Evolutionary conservation across 2,113 vertebrate species (phyloP).

Genomic region (Riparia riparia): DNA sequence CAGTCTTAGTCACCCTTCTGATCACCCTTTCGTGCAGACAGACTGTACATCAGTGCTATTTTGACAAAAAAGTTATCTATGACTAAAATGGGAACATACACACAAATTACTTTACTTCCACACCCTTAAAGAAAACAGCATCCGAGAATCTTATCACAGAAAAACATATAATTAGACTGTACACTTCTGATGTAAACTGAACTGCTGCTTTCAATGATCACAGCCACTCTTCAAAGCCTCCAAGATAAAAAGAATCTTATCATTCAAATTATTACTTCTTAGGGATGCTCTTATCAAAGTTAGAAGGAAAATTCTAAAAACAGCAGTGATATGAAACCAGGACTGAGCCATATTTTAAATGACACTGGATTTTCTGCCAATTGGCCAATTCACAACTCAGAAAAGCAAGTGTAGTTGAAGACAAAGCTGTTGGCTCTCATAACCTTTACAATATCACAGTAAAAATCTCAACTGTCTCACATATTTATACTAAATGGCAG

Average conservation of each 20-base stretch:
- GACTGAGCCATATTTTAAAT: constrained; percentile 66
- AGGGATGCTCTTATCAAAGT: constrained; percentile 73
- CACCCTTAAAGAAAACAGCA: not conserved
- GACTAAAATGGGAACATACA: not conserved
- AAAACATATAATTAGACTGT: constrained; percentile 64
- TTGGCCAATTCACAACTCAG: constrained; percentile 35
- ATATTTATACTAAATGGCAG: constrained; percentile 66
- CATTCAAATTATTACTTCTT: constrained; percentile 72
- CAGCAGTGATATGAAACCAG: constrained; percentile 40
- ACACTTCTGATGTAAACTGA: constrained; percentile 59
- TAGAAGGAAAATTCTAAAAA: constrained; percentile 62
- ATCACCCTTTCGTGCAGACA: constrained; percentile 49
- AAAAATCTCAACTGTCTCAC: constrained; percentile 66
- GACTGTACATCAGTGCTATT: constrained; percentile 35
- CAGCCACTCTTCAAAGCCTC: constrained; percentile 68
- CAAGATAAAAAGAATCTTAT: constrained; percentile 61
- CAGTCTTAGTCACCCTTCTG: constrained; percentile 37
- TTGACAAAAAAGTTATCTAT: constrained; percentile 20
- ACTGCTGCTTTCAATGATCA: constrained; percentile 65
- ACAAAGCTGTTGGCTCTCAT: constrained; percentile 57
- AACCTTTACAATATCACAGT: constrained; percentile 44
- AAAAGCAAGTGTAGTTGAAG: constrained; percentile 51
- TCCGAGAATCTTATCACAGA: constrained; percentile 14
- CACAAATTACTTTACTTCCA: constrained; percentile 9
- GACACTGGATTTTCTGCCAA: constrained; percentile 55